Conservation (phyloP, 2,113 vertebrate genomes). For the Stomatorhinus ivindoensis region DNA sequence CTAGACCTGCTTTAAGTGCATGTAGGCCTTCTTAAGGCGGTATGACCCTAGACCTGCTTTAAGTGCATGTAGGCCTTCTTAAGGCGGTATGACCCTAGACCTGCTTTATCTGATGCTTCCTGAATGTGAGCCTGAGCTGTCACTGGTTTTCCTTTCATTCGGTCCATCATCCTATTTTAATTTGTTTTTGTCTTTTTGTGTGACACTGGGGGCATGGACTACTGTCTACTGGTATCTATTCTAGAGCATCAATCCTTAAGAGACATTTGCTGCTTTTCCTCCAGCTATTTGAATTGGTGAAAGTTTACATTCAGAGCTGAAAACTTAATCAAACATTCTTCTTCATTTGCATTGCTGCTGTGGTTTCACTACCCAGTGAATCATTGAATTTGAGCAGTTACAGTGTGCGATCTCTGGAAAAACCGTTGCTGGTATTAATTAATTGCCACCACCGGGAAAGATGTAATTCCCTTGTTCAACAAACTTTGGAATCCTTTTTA, state of each 20-base stretch:
- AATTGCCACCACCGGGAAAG: neutral
- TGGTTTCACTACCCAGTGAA: neutral
- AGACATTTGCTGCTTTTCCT: neutral
- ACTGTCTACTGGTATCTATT: neutral
- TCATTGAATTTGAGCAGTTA: neutral
- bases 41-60: too few species aligned
- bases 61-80: neutral
- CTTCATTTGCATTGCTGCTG: neutral
- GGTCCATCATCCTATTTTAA: neutral
- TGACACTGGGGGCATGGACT: neutral
- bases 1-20: too few species aligned
- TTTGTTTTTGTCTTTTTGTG: neutral
- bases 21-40: too few species aligned
- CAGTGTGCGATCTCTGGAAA: neutral
- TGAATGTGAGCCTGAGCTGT: neutral
- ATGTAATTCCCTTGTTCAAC: neutral
- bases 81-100: neutral
- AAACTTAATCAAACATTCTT: neutral
- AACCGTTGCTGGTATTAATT: neutral
- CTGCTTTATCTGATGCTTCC: neutral
- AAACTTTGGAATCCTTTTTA: neutral
- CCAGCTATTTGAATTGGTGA: neutral
- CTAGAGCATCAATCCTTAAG: neutral
- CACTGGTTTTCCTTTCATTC: neutral
- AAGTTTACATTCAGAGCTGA: neutral